Evolutionary conservation across 2,797 vertebrate genomes (phyloP), one percentile per base, ranked within the genome.

Genomic region (Peromyscus nudipes): DNA sequence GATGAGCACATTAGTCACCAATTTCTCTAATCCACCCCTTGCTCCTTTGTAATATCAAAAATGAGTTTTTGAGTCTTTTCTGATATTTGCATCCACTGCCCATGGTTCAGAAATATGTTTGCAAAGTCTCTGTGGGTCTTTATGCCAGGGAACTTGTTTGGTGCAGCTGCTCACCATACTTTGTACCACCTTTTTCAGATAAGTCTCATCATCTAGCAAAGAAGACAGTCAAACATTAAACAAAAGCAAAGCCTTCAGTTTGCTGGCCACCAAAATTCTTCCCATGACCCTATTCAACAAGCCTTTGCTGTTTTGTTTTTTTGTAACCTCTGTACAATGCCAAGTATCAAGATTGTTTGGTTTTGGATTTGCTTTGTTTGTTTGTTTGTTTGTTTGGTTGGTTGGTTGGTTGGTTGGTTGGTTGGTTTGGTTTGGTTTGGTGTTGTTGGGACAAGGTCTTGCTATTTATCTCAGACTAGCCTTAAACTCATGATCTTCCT

Each of bases 231-330:
- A 89, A 89, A 93, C 34, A 49, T 65, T 89, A 69, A 77, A 83
- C 82, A 57, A 95, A 73, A 73, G 11, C 10, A 46, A 1, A 37
- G 12, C 27, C 27, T 97, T 83, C 37, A 62, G 80, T 95, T 90
- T 94, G 14, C 83, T 94, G 40, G n/a, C 52, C 76, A 94, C 64
- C 89, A 76, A 83, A 80, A 90, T 84, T 96, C 64, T 95, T 86
- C 85, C 49, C 29, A 80, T 89, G 16, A 23, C 11, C 29, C 46
- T 90, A 43, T n/a, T 80, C 57, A 80, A 89, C 49, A 85, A 65
- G 14, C 37, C 23, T 85, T 75, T 76, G 29, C 2, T 88, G 83
- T 83, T 92, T 83, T 92, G 52, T 55, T 52, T 55, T 55, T 96
- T 76, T 92, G 92, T 86, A 31, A 75, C 34, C 4, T 75, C 84